Evolutionary conservation across 2,888 invertebrate genomes (phyloP), one percentile per base, ranked within the genome.

Genomic region (Ophioninae sp.): DNA sequence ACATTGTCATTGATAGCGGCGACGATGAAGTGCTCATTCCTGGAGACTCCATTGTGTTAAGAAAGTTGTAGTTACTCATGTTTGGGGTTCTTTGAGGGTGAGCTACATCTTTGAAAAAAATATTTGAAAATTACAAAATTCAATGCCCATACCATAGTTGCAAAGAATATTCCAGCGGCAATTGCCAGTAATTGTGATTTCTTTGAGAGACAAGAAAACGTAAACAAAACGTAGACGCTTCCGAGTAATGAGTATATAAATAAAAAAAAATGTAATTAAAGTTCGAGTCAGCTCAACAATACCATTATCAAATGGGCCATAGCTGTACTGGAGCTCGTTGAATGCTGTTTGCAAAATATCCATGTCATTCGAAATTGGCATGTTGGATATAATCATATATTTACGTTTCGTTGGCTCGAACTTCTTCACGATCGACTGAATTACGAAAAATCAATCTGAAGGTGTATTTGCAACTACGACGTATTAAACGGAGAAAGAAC

Each of bases 321-420:
- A 81, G n/a, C 37, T 77, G 56, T 85, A 80, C 68, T 84, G 84
- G 9, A 77, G 79, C 22, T 87, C 86, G 9, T 73, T n/a, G 41
- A 75, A 83, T 20, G 78, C 76, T 56, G 20, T 74, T 79, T 85
- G 79, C 39, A 81, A 13, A 58, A 75, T 85, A 75, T 82, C 64
- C 20, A 30, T 88, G 37, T 88, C 89, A 68, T 86, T 88, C 23
- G 85, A 85, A 30, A 88, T 88, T 0, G 90, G 88, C 91, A 91
- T 91, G 20, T 22, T 59, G 20, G 20, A 17, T 17, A 1, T 22
- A 22, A 20, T 20, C 22, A 20, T 51, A 51, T 51, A 51, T 51
- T 59, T 22, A 59, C 59, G 20, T 59, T 22, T 59, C 22, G 59
- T 51, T 22, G 9, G 7, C 0, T 6, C 8, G 20, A 22, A 22